Evolutionary conservation across 2,888 invertebrate genomes (phyloP), one percentile per base, ranked within the genome.

Genomic region (Epirrhoe alternata): DNA sequence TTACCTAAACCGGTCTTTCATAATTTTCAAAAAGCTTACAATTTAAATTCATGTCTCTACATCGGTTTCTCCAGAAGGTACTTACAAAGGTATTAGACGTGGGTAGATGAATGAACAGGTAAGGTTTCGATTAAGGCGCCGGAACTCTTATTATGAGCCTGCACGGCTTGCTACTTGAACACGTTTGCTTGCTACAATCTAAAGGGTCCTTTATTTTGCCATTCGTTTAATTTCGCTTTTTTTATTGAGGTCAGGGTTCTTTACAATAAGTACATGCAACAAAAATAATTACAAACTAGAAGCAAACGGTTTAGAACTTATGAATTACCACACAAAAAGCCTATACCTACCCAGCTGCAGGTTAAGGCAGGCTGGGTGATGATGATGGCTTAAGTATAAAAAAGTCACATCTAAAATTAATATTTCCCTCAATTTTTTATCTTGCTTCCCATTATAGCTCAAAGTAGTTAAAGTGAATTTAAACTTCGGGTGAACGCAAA

Each of bases 141-240:
- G 81, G 77, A 79, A 77, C 85, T 83, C 89, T 89, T 88, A 92
- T 93, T 92, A 93, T 91, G 92, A 86, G 79, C 82, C 76, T 80
- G 87, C 92, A 91, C 92, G 91, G 64, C 77, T 76, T 72, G 85
- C 74, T 81, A 87, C 92, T 93, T 88, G 86, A 91, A 92, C 92
- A 93, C 92, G 92, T 90, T 83, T 87, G 86, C 84, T 84, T 83
- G 84, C 87, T 85, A 86, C 88, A 86, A 88, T 87, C 88, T 88
- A 82, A 78, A 86, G 83, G 77, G 76, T 84, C 83, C 84, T 86
- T 86, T 86, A 85, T 86, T 85, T 81, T 69, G 68, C 72, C 76
- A 83, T 85, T 86, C 80, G 72, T 82, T 83, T 79, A 80, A 83
- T 83, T 84, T 79, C 74, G 66, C 75, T 79, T 78, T 82, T 78